Evolutionary conservation across 2,888 invertebrate genomes (phyloP).

Genomic region (Lucinisca nassula): DNA sequence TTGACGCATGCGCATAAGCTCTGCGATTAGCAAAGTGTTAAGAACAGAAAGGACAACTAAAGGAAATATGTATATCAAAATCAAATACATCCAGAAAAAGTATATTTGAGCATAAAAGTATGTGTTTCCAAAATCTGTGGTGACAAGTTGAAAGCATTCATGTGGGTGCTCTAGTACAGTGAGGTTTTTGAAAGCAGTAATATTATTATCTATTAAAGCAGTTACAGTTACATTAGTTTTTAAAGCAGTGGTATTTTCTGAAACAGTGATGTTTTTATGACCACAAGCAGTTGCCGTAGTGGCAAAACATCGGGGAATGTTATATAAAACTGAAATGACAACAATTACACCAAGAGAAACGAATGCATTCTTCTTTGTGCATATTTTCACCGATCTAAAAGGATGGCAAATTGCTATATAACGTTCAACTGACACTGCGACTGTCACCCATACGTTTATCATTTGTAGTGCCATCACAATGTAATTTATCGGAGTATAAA

Average conservation of each 20-base stretch:
- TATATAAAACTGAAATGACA: conserved; percentile 78
- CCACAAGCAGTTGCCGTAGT: conserved; percentile 53
- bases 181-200: no score
- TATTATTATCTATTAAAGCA: no score
- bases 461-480: conserved; percentile 84
- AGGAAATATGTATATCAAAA: conserved; percentile 78
- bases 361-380: conserved; percentile 80
- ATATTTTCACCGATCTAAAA: conserved; percentile 80
- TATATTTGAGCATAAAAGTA: conserved; percentile 70
- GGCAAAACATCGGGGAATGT: conserved; percentile 83
- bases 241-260: no score
- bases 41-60: conserved; percentile 74
- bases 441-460: conserved; percentile 85
- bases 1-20: conserved; percentile 80
- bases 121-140: conserved; percentile 72
- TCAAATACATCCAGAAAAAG: conserved; percentile 73
- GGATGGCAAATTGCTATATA: conserved; percentile 86
- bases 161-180: background rate
- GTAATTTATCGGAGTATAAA: conserved; percentile 82
- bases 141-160: conserved; percentile 50
- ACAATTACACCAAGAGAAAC: conserved; percentile 76
- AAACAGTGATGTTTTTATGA: background rate
- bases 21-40: conserved; percentile 76
- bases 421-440: conserved; percentile 85
- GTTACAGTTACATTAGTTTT: no score